Evolutionary conservation across 2,888 invertebrate genomes (phyloP).

Genomic region (Scaptodrosophila latifasciaeformis): DNA sequence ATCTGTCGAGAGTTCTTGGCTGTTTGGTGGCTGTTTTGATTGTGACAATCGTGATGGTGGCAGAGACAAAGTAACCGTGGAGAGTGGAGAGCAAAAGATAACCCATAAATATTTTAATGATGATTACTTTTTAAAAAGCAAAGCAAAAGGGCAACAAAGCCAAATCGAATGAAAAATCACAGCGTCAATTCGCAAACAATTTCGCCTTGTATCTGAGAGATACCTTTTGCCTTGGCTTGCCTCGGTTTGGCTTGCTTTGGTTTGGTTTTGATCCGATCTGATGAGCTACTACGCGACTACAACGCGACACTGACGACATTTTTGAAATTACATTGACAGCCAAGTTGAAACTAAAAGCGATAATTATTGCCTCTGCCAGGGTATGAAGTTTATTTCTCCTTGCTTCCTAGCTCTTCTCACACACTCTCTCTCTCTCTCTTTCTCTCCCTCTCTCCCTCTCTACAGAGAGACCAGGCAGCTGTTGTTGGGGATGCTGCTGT

Average conservation of each 20-base stretch:
- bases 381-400: not conserved
- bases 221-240: too few relatives aligned
- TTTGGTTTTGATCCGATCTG: constrained; percentile 30
- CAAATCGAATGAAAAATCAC: constrained; percentile 49
- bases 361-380: constrained; percentile 51
- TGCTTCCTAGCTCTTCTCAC: not conserved
- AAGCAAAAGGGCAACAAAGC: constrained; percentile 2
- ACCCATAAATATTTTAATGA: constrained; percentile 66
- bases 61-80: not conserved
- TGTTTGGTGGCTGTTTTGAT: constrained; percentile 3
- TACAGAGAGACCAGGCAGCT: constrained; percentile 34
- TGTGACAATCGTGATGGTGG: constrained; percentile 21
- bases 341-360: constrained; percentile 64
- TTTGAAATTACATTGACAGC: constrained; percentile 71
- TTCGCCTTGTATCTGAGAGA: too few relatives aligned
- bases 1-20: constrained; percentile 6
- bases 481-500: constrained; percentile 21
- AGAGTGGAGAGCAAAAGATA: constrained; percentile 48
- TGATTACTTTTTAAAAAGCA: constrained; percentile 63
- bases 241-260: constrained; percentile 8
- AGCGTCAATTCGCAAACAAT: constrained; percentile 33
- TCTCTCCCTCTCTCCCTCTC: constrained; percentile 1
- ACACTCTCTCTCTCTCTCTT: not conserved
- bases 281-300: constrained; percentile 55
- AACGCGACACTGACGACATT: constrained; percentile 71